Evolutionary conservation across 92 coral and sea anemone species (phyloP).

Genomic region (Desmophyllum pertusum): DNA sequence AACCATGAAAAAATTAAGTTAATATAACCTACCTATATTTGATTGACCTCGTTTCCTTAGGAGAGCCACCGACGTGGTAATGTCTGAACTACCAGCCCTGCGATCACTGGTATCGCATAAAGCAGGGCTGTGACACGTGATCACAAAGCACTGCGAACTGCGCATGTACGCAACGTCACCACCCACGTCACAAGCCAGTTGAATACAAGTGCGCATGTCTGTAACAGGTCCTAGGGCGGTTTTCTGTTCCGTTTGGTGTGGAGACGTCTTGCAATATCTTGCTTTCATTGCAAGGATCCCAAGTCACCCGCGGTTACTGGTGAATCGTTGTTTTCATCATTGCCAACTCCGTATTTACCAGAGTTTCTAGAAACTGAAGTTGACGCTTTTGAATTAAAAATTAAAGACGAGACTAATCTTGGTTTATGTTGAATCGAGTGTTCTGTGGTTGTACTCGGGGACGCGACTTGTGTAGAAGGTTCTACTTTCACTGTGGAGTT

Average conservation of each 20-base stretch:
- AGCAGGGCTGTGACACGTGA: slow-evolving; percentile 9
- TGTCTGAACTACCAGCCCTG: background rate
- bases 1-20: background rate
- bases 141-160: slow-evolving; percentile 40
- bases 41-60: background rate
- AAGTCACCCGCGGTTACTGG: background rate
- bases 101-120: background rate
- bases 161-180: slow-evolving; percentile 50
- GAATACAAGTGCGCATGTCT: slow-evolving; percentile 41
- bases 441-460: background rate
- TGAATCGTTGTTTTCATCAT: background rate
- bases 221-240: slow-evolving; percentile 24
- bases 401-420: background rate
- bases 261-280: background rate
- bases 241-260: slow-evolving; percentile 8
- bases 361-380: background rate
- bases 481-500: background rate
- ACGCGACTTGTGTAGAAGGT: background rate
- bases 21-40: slow-evolving; percentile 4
- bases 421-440: background rate
- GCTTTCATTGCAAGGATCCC: background rate
- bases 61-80: slow-evolving; percentile 10
- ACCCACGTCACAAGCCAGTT: slow-evolving; percentile 23
- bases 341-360: background rate
- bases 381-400: background rate